Base-by-base conservation (phyloP, 1,140 invertebrate genomes). In the Aphis gossypii region DNA sequence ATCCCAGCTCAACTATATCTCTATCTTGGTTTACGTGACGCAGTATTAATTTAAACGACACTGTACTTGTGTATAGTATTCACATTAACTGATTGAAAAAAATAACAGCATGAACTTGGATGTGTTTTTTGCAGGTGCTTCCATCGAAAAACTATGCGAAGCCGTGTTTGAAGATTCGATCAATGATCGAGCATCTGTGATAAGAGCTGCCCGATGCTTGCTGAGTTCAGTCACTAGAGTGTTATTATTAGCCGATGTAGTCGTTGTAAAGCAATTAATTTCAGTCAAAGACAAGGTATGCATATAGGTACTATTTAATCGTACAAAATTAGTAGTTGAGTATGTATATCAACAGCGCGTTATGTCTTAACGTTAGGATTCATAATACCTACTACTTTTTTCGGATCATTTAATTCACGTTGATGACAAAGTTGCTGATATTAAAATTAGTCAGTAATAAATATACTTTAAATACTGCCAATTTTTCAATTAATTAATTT, bases 201-300 rank as follows among this genome's bases (percentile, higher is more conserved):
- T 99, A 91, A 96, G 98, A 94, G 98, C 99, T 48, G 98, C 99
- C 44, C 96, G 99, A 94, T 98, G 98, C 94, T 97, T 99, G 18
- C 96, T 99, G 23, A 98, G 98, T 46, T 98, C 98, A 60, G 98
- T 99, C 94, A 99, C 99, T 14, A 96, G 98, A 95, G 99, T 99
- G 84, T 96, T 99, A n/a, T 96, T 99, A 38, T 96, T 99, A 93
- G 99, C 99, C n/a, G 99, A 99, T 95, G 98, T 99, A 95, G 99
- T 99, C 83, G 98, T 99, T 20, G 99, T 99, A 41, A 99, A 99
- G 95, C 99, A 99, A 95, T 96, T 99, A 83, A 96, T 99, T 83
- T 96, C 98, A 88, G 98, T 98, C 90, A 99, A 99, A 96, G 99
- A 99, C 95, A 99, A 99, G 97, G 99, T 98, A 95, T 95, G 94